Percentiles rank a stretch among this genome's conserved stretches.
These are phyloP conservation scores for Ptychochromis oligacanthus DNA, from an alignment of 2,113 vertebrate genomes.

Conservation along the genomic window DNA sequence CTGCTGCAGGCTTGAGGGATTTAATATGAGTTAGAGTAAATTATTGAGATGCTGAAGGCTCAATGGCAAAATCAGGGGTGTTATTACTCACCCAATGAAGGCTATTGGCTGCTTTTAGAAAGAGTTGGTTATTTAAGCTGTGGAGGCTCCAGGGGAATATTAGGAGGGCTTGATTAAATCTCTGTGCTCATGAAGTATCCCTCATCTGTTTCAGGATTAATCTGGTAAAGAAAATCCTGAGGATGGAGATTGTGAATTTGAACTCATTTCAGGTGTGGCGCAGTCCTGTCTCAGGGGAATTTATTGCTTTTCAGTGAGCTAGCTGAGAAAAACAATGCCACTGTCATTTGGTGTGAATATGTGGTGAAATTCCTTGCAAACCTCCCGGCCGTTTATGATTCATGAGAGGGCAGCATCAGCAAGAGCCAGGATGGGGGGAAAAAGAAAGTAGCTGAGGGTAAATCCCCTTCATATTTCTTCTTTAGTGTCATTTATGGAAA, in stretches of 20 bases:
- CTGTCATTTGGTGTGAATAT: conserved; percentile 23
- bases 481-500: conserved; percentile 81
- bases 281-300: conserved; percentile 23
- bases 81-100: conserved; percentile 52
- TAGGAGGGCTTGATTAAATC: conserved; percentile 58
- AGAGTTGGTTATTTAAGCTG: conserved; percentile 56
- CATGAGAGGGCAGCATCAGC: conserved; percentile 25
- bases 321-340: conserved; percentile 22
- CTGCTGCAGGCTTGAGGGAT: conserved; percentile 33
- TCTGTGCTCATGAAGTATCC: conserved; percentile 39
- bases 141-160: conserved; percentile 47
- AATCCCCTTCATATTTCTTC: conserved; percentile 72
- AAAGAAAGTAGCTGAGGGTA: conserved; percentile 31
- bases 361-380: neutral
- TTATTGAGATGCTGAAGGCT: conserved; percentile 57
- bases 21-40: conserved; percentile 56
- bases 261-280: conserved; percentile 13
- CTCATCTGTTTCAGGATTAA: conserved; percentile 41
- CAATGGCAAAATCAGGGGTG: conserved; percentile 39
- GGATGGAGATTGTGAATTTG: conserved; percentile 18
- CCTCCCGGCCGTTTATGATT: conserved; percentile 37
- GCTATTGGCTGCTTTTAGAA: conserved; percentile 37
- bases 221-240: conserved; percentile 31
- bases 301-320: conserved; percentile 29
- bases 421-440: neutral